Percentiles rank a stretch among this genome's conserved stretches.
These are phyloP conservation scores for Chaetops frenatus DNA, from an alignment of 2,113 vertebrate genomes.

Conservation along the genomic window DNA sequence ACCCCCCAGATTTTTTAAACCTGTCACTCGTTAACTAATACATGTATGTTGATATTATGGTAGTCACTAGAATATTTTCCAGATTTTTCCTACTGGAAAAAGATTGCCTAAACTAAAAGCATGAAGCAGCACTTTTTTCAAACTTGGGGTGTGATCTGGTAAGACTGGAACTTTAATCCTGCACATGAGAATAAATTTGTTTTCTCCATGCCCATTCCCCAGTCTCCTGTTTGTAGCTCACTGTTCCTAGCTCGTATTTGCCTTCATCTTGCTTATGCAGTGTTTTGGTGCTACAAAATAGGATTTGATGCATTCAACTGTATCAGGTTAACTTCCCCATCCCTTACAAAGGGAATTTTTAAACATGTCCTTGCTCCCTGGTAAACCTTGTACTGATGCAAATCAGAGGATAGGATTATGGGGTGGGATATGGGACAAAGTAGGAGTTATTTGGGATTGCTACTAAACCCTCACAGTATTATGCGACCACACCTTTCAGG, in stretches of 20 bases:
- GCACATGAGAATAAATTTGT: not conserved
- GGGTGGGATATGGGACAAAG: not conserved
- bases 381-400: not conserved
- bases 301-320: not conserved
- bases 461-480: not conserved
- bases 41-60: not conserved
- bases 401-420: not conserved
- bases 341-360: not conserved
- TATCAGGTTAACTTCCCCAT: not conserved
- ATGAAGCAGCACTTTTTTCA: not conserved
- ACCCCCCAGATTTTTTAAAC: not conserved
- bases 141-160: not conserved
- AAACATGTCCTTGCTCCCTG: not conserved
- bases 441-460: not conserved
- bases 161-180: not conserved
- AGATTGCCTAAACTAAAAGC: not conserved
- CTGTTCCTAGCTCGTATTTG: fast-evolving
- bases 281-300: not conserved
- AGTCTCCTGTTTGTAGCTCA: not conserved
- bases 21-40: not conserved
- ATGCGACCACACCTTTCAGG: not conserved
- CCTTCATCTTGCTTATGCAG: not conserved
- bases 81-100: not conserved
- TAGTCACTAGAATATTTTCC: not conserved
- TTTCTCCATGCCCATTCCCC: not conserved